These are phyloP conservation scores for Trisateles emortualis DNA, from an alignment of 2,888 invertebrate species.

Conservation along the genomic window DNA sequence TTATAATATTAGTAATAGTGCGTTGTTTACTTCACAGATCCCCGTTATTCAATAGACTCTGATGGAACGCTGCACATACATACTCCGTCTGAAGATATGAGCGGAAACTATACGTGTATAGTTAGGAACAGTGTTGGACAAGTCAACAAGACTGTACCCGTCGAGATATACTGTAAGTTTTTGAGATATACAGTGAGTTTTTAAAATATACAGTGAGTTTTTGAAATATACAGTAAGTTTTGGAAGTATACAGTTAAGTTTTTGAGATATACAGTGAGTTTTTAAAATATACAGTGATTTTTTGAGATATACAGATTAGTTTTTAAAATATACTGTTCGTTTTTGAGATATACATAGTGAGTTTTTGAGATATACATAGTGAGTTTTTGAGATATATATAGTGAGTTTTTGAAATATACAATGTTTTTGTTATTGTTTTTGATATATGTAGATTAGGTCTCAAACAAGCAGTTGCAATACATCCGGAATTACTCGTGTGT, in stretches of 20 bases:
- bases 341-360: background rate
- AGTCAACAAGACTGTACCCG: slow-evolving; percentile 61
- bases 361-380: slow-evolving; percentile 68
- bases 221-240: slow-evolving; percentile 69
- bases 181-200: slow-evolving; percentile 69
- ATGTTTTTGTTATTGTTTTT: too few relatives aligned
- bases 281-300: slow-evolving; percentile 69
- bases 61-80: slow-evolving; percentile 76
- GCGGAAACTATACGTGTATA: slow-evolving; percentile 86
- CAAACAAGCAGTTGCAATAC: too few relatives aligned
- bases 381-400: slow-evolving; percentile 63
- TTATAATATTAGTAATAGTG: too few relatives aligned
- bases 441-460: too few relatives aligned
- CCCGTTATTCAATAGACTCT: slow-evolving; percentile 58
- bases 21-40: slow-evolving; percentile 68
- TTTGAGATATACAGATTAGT: slow-evolving; percentile 69
- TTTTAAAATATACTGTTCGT: background rate
- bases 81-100: slow-evolving; percentile 71
- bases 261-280: slow-evolving; percentile 74
- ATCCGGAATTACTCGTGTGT: too few relatives aligned
- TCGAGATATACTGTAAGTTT: slow-evolving; percentile 74
- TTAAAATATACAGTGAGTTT: slow-evolving; percentile 69
- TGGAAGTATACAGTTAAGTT: background rate
- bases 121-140: slow-evolving; percentile 84
- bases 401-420: too few relatives aligned